Conservation (phyloP, 2,797 vertebrate genomes). For the Eulemur rubriventer region DNA sequence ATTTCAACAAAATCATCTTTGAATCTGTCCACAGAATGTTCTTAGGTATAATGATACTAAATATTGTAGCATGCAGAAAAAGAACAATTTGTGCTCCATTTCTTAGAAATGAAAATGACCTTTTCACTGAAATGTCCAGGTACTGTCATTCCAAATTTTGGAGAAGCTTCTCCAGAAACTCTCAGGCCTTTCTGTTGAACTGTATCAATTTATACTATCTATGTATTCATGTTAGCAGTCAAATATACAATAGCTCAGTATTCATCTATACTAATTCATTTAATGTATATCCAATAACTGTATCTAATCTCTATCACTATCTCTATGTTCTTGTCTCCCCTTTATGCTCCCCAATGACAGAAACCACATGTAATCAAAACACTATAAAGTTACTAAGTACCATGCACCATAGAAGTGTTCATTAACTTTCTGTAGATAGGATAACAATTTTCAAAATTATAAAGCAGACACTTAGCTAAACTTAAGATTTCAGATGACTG, state of each 20-base stretch:
- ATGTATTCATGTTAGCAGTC: not conserved
- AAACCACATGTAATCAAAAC: not conserved
- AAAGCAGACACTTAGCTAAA: not conserved
- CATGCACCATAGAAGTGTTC: not conserved
- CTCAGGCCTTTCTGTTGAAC: not conserved
- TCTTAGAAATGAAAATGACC: not conserved
- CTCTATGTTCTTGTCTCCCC: not conserved
- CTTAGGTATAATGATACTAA: not conserved
- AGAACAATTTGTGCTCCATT: not conserved
- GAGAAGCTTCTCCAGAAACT: not conserved
- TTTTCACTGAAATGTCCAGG: not conserved
- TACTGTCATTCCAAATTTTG: not conserved
- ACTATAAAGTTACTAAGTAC: not conserved
- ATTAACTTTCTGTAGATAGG: not conserved
- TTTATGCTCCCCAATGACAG: not conserved
- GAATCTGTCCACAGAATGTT: not conserved
- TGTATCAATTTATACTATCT: not conserved
- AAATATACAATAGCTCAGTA: not conserved
- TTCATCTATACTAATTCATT: not conserved
- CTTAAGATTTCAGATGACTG: not conserved
- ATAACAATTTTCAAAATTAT: not conserved
- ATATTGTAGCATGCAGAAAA: not conserved
- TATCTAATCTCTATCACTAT: not conserved
- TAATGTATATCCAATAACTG: not conserved
- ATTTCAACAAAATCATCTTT: not conserved